Evolutionary conservation across 1,140 invertebrate genomes (phyloP), one percentile per base, ranked within the genome.

Genomic region (Manduca sexta): DNA sequence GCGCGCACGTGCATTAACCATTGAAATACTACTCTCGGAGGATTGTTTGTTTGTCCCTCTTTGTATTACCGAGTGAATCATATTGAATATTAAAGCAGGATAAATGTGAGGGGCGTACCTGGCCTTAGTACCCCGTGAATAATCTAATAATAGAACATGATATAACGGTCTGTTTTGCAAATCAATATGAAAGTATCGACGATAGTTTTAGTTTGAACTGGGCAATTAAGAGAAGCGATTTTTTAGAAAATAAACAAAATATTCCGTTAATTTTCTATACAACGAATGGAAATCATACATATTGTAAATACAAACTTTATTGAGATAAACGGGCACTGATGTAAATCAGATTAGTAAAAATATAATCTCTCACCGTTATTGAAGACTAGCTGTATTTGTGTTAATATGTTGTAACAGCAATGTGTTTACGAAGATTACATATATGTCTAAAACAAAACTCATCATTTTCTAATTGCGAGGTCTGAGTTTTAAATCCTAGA

Each of bases 41-140:
- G 38, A 37, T 35, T 42, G 31, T 49, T 38, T 45, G 33, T 45
- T 29, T 46, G 45, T 14, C 45, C 45, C 17, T 39, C 38, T 46
- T 16, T 33, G 18, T 38, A 33, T 30, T 26, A 46, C 43, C 14
- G 31, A 34, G 43, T 45, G 43, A 45, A 33, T 45, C 14, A 39
- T 46, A 46, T 46, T 39, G 45, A 46, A 46, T 46, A 46, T 29
- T 37, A 38, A 14, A 38, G 31, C 18, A 18, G 18, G 11, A 16
- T 11, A 15, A 45, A 34, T 35, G 16, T 43, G 12, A 43, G 26
- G 21, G 14, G 41, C 34, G 8, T 35, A 13, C 34, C 6, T 13
- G 14, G 7, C 11, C n/a, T 26, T 26, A 26, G 21, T 26, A 26
- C 21, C 21, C 21, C 4, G 21, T 26, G 8, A 26, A 26, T 26